Evolutionary conservation across 2,797 vertebrate genomes (phyloP).

Genomic region (Xerus rutilus): DNA sequence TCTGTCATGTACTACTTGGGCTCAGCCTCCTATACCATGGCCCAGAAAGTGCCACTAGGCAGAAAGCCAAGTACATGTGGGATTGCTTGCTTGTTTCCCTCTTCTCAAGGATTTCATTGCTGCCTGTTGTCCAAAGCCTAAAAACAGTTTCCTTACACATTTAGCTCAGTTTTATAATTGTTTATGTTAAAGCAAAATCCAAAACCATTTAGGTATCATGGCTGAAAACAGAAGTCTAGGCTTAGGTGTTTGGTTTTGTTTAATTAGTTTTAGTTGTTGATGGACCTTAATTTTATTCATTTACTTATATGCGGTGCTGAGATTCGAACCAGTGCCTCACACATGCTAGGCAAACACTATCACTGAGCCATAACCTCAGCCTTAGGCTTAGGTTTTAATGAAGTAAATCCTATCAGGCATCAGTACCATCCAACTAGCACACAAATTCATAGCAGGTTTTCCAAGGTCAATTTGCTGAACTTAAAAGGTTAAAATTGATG

Average conservation of each 20-base stretch:
- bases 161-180: neutral
- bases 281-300: too few species aligned
- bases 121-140: neutral
- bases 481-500: neutral
- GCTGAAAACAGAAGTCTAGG: neutral
- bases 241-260: neutral
- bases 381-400: slow-evolving; percentile 12
- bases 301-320: too few species aligned
- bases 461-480: neutral
- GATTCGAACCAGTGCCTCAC: too few species aligned
- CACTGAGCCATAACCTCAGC: too few species aligned
- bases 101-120: slow-evolving; percentile 25
- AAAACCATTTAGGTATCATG: neutral
- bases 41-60: neutral
- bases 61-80: neutral
- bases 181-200: neutral
- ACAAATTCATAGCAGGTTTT: slow-evolving; percentile 11
- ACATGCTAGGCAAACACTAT: too few species aligned
- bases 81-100: neutral
- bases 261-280: too few species aligned
- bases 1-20: neutral
- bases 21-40: neutral
- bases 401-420: slow-evolving; percentile 1
- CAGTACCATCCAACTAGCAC: neutral
- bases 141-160: slow-evolving; percentile 17